Evolutionary conservation across 2,113 vertebrate genomes (phyloP), one percentile per base, ranked within the genome.

Genomic region (Oreotrochilus melanogaster): DNA sequence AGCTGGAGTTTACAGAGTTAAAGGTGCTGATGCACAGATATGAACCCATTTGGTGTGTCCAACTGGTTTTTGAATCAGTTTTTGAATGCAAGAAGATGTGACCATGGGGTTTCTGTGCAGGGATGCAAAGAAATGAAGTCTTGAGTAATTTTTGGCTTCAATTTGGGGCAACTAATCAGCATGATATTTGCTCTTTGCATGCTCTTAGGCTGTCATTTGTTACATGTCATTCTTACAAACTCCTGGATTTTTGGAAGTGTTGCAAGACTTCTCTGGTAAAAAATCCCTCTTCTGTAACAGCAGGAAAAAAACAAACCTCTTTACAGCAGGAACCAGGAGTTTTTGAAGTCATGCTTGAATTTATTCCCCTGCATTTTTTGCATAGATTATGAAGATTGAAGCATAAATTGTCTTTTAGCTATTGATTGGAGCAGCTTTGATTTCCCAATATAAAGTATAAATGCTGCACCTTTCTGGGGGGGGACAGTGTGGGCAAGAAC

Each of bases 51-150:
- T 50, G 78, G 16, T 21, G 85, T 43, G 62, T 84, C 80, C 72
- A 0, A 7, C 15, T 10, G 27, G 5, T 35, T 31, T 51, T 73
- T 25, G 25, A 72, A 37, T 60, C 18, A 0, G 35, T 42, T 43
- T 61, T 39, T 53, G 56, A 78, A 80, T 7, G 42, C n/a, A 43
- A 58, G 86, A 75, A n/a, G 45, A 72, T 69, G 39, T 2, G 2
- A 3, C 11, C 0, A 0, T 3, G 24, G 28, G 14, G 19, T 22
- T 74, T 15, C 6, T 23, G 30, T 21, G 43, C 1, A 0, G 21
- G 54, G 64, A 76, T 53, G 45, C 62, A 13, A 6, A 6, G 53
- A 30, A 84, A 2, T 2, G 39, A 1, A 12, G 31, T 10, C 22
- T 42, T 51, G 83, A 76, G 56, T n/a, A 10, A 11, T 39, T 73